Conservation (phyloP, 2,888 invertebrate genomes). For the Himalopsyche japonica region DNA sequence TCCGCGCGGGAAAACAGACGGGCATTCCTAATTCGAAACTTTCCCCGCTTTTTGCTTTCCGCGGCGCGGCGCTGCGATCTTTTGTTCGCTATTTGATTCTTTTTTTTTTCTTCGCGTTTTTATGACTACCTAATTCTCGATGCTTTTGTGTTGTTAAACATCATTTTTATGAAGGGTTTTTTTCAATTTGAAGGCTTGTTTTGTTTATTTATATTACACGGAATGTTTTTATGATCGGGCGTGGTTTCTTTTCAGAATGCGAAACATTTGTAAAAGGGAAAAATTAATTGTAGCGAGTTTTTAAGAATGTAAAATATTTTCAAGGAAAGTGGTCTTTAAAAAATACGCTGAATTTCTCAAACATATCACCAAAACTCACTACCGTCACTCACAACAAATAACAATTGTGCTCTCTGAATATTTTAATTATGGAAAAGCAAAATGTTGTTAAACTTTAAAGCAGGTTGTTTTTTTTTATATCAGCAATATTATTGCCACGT, state of each 20-base stretch:
- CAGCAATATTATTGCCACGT: no score
- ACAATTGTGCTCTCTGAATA: neutral
- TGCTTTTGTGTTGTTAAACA: neutral
- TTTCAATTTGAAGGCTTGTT: neutral
- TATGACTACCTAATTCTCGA: conserved; percentile 1
- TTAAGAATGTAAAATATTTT: neutral
- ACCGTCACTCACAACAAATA: neutral
- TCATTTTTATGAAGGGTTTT: neutral
- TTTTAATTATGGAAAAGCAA: no score
- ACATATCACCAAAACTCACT: neutral
- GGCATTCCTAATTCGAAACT: neutral
- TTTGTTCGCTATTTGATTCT: neutral
- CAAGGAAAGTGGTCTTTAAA: neutral
- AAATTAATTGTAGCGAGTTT: neutral
- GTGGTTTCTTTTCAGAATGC: neutral
- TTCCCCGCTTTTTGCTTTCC: neutral
- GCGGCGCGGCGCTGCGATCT: neutral
- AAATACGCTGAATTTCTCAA: neutral
- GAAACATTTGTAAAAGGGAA: neutral
- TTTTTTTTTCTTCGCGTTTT: neutral
- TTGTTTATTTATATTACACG: neutral
- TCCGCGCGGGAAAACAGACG: neutral
- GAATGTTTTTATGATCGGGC: neutral
- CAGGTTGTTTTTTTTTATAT: no score
- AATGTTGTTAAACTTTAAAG: no score